These are phyloP conservation scores for Chelonia mydas DNA, from an alignment of 2,797 vertebrate species.

Conservation along the genomic window DNA sequence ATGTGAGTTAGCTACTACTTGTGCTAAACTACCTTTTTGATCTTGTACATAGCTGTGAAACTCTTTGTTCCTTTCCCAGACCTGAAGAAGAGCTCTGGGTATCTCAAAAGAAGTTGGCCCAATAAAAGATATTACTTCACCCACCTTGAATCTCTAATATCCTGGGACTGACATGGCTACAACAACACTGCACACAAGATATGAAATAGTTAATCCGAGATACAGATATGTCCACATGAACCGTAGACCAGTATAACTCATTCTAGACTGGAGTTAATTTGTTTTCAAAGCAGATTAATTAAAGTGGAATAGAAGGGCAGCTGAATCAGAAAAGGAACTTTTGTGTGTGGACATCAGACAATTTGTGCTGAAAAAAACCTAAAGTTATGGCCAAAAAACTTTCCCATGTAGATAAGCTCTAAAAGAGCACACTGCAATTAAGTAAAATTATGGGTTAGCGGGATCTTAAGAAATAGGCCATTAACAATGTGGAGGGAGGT, in stretches of 20 bases:
- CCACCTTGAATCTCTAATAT: neutral
- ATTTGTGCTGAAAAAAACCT: neutral
- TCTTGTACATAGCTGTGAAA: neutral
- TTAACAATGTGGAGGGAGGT: too few relatives aligned
- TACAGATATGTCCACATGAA: neutral
- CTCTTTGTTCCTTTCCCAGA: neutral
- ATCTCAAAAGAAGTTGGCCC: neutral
- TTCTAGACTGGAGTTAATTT: neutral
- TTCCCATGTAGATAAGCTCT: too few relatives aligned
- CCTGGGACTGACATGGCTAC: neutral
- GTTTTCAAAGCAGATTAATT: neutral
- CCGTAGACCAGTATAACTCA: neutral
- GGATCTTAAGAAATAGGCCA: too few relatives aligned
- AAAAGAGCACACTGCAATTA: too few relatives aligned
- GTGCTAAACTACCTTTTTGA: neutral
- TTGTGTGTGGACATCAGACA: too few relatives aligned
- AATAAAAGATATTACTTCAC: neutral
- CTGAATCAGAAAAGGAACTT: neutral
- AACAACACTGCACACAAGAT: neutral
- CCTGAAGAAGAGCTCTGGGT: neutral
- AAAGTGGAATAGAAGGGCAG: neutral
- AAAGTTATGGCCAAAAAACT: too few relatives aligned
- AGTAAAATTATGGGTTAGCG: too few relatives aligned
- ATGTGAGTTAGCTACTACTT: neutral
- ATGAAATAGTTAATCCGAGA: neutral